Percentiles rank a stretch among this genome's conserved stretches.
Evolutionary conservation across 2,797 vertebrate genomes (phyloP).

Genomic region (Sebastes minor): DNA sequence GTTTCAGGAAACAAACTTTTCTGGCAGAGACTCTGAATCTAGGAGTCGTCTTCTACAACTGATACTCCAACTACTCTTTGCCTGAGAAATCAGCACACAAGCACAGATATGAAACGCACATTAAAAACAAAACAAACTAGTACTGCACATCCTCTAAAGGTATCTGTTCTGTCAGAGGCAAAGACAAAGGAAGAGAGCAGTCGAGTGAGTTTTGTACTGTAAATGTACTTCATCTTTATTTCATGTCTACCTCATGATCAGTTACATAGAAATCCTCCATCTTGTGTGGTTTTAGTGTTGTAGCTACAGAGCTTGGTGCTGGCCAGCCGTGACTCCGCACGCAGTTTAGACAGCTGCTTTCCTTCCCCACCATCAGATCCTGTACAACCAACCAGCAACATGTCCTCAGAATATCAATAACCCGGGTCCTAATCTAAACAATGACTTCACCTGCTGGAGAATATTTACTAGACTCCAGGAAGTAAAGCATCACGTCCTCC

Average conservation of each 20-base stretch:
- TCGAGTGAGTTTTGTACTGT: constrained; percentile 70
- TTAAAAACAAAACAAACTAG: not conserved
- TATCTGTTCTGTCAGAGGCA: not conserved
- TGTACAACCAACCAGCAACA: constrained; percentile 48
- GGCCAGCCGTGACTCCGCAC: constrained; percentile 50
- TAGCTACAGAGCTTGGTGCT: constrained; percentile 70
- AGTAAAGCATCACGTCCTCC: constrained; percentile 27
- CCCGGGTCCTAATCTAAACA: constrained; percentile 22
- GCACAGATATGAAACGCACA: not conserved
- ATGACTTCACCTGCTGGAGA: constrained; percentile 32
- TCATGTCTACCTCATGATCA: constrained; percentile 91
- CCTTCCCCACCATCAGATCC: constrained; percentile 60
- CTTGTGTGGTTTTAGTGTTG: constrained; percentile 87
- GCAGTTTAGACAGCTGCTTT: constrained; percentile 61
- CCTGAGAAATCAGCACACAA: not conserved
- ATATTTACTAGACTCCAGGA: constrained; percentile 18
- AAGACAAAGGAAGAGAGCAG: constrained; percentile 51
- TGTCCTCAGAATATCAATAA: constrained; percentile 57
- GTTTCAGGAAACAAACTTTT: not conserved
- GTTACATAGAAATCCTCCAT: constrained; percentile 91
- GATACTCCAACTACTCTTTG: not conserved
- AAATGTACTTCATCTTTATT: constrained; percentile 87
- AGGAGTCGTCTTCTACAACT: not conserved
- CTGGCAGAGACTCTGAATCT: not conserved
- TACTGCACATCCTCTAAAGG: not conserved